phyloP scores from a whole-genome alignment of 2,113 vertebrate genomes.

The Corythaeola cristata region DNA sequence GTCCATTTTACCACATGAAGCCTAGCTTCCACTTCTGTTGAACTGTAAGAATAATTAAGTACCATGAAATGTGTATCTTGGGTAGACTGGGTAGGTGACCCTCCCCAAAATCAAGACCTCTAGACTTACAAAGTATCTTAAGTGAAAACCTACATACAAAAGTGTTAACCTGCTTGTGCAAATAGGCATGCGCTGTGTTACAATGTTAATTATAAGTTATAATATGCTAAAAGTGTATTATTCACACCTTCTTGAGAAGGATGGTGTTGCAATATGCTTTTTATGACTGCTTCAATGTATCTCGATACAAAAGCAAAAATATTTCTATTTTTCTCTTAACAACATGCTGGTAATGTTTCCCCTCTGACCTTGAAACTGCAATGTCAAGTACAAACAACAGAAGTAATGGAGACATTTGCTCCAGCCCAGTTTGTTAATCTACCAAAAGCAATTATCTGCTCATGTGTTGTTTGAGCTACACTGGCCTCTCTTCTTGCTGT shows the following conservation, averaged over 20 bases:
- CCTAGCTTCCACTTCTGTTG: background rate
- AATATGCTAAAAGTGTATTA: background rate
- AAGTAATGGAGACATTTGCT: background rate
- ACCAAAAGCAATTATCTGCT: background rate
- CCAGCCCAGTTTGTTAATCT: background rate
- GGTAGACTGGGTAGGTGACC: background rate
- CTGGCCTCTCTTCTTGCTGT: background rate
- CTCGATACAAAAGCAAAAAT: background rate
- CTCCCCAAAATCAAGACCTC: background rate
- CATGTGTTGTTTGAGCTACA: background rate
- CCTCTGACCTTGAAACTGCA: background rate
- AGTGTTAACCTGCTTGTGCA: background rate
- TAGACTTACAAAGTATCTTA: background rate
- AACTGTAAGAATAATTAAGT: background rate
- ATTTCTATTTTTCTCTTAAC: background rate
- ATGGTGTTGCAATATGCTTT: background rate
- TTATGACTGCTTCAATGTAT: background rate
- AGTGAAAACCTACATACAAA: background rate
- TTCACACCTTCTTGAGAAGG: background rate
- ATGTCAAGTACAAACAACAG: background rate
- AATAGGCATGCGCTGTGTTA: background rate
- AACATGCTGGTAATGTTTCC: background rate
- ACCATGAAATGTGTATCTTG: background rate
- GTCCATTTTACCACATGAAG: background rate
- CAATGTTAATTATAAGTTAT: background rate